phyloP scores from a whole-genome alignment of 1,140 invertebrate genomes.

The Drosophila bipectinata region DNA sequence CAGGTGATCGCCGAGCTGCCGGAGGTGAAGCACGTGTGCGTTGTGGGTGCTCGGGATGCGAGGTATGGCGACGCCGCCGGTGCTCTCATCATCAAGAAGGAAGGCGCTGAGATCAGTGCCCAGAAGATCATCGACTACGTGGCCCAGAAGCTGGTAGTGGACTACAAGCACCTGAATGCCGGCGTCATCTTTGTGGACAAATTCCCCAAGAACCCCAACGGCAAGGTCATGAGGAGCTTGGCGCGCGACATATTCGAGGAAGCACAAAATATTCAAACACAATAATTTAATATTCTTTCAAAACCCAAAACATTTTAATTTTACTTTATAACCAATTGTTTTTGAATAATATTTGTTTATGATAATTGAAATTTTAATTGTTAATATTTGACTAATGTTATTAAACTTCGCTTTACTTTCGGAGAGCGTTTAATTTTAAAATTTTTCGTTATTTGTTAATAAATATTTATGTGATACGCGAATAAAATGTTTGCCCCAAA shows the following conservation, averaged over 20 bases:
- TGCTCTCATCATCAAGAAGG: slow-evolving; percentile 55
- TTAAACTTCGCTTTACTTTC: neutral
- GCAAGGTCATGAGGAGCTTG: slow-evolving; percentile 83
- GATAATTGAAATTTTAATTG: slow-evolving; percentile 2
- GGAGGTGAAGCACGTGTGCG: slow-evolving; percentile 62
- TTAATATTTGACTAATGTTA: slow-evolving; percentile 1
- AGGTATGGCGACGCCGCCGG: slow-evolving; percentile 60
- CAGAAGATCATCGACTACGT: slow-evolving; percentile 67
- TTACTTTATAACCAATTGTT: neutral
- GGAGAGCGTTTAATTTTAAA: too few species aligned
- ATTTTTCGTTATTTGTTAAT: neutral
- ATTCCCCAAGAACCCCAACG: slow-evolving; percentile 85
- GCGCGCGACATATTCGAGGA: slow-evolving; percentile 51
- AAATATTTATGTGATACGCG: neutral
- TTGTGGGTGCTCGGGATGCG: slow-evolving; percentile 60
- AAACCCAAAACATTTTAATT: neutral
- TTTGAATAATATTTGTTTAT: neutral
- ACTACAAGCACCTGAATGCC: slow-evolving; percentile 80
- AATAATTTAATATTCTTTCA: neutral
- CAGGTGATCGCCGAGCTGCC: slow-evolving; percentile 61
- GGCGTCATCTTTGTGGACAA: slow-evolving; percentile 83
- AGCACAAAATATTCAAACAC: slow-evolving; percentile 14
- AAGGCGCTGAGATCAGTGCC: slow-evolving; percentile 38
- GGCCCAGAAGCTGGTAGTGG: slow-evolving; percentile 52
- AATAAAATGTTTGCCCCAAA: neutral